Evolutionary conservation across 1,140 invertebrate species (phyloP).

Genomic region (Wiebesia pumilae): DNA sequence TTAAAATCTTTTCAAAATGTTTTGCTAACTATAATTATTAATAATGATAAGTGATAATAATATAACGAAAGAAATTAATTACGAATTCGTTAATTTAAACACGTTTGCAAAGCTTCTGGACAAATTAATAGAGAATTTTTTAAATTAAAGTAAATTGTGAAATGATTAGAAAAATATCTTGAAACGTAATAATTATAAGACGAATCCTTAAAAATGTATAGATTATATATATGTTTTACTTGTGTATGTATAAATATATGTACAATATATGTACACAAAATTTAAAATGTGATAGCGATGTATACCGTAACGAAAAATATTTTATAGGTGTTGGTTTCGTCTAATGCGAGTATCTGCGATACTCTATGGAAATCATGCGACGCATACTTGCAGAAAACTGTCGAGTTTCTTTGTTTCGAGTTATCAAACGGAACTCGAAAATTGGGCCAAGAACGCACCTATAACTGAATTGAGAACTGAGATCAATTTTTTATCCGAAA

Average conservation of each 20-base stretch:
- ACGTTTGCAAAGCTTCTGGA: too few relatives aligned
- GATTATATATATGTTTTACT: too few relatives aligned
- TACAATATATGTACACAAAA: background rate
- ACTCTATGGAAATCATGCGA: background rate
- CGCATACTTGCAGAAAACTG: slow-evolving; percentile 6
- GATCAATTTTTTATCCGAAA: background rate
- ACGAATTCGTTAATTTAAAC: background rate
- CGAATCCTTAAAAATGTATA: too few relatives aligned
- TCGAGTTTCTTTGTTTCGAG: slow-evolving; percentile 45
- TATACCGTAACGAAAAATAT: background rate
- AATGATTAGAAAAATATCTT: background rate
- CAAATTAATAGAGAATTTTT: background rate
- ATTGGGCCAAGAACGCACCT: slow-evolving; percentile 50
- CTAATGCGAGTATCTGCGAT: background rate
- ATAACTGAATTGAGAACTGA: slow-evolving; percentile 1
- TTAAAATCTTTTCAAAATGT: background rate
- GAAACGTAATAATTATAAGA: too few relatives aligned
- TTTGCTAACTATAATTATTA: background rate
- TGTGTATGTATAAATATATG: too few relatives aligned
- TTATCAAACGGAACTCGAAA: slow-evolving; percentile 38
- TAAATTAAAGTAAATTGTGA: background rate
- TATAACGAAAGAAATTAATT: background rate
- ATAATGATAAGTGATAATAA: background rate
- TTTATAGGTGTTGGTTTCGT: background rate
- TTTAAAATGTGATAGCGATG: background rate